Conservation (phyloP, 2,888 invertebrate species). For the Eurytoma californica region DNA sequence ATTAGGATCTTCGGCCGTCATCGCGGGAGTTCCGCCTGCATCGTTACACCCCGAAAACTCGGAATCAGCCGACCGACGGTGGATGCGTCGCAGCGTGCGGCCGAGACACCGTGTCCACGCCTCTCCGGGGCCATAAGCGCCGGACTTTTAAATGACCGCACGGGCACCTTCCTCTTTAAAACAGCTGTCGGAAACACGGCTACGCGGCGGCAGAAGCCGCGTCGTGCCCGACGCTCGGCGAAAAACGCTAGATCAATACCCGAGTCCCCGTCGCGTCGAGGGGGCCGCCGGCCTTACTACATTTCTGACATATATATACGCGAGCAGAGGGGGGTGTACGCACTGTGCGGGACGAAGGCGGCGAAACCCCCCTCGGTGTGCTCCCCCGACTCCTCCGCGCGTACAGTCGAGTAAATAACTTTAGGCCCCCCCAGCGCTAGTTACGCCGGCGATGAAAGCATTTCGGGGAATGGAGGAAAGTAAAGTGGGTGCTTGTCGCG, state of each 20-base stretch:
- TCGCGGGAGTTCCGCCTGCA: background rate
- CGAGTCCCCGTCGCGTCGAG: background rate
- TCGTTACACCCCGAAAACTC: background rate
- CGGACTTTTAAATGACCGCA: conserved; percentile 40
- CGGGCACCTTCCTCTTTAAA: conserved; percentile 11
- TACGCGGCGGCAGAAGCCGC: conserved; percentile 15
- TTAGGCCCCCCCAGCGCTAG: conserved; percentile 5
- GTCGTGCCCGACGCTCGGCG: background rate
- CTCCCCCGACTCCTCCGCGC: background rate
- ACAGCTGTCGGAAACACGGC: conserved; percentile 33
- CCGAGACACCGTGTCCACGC: background rate
- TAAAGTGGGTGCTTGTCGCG: background rate
- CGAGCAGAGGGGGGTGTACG: background rate
- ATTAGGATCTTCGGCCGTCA: background rate
- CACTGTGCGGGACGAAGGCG: background rate
- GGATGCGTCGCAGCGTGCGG: background rate
- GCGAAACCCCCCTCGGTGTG: conserved; percentile 33
- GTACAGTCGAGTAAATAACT: conserved; percentile 45
- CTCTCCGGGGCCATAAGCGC: background rate
- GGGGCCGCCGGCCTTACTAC: conserved; percentile 4
- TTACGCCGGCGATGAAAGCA: background rate
- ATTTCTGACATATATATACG: background rate
- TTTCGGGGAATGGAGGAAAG: background rate
- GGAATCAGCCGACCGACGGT: background rate
- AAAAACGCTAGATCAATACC: conserved; percentile 52